phyloP scores from a whole-genome alignment of 2,113 vertebrate genomes.

The Brienomyrus longianalis region DNA sequence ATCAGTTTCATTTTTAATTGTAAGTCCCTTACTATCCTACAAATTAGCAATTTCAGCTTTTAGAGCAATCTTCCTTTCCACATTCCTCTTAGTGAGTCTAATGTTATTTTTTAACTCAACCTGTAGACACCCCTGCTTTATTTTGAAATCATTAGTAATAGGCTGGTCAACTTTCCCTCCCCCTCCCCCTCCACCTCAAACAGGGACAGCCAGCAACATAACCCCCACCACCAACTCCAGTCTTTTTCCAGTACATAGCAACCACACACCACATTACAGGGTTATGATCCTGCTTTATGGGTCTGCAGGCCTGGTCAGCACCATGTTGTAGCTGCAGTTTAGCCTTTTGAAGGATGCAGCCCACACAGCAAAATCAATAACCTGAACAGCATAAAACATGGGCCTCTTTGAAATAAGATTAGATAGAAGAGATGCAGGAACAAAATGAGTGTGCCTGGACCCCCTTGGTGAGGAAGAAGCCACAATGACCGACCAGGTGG shows the following conservation, averaged over 20 bases:
- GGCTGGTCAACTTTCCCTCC: neutral
- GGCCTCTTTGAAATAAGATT: neutral
- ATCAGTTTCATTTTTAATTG: too few species aligned
- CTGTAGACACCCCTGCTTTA: too few species aligned
- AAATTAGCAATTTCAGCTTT: too few species aligned
- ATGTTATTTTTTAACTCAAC: too few species aligned
- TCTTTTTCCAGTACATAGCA: neutral
- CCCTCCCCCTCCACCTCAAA: neutral
- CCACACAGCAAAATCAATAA: constrained; percentile 13
- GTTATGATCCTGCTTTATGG: neutral
- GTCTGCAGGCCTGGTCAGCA: neutral
- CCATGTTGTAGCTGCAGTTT: neutral
- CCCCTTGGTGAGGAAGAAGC: neutral
- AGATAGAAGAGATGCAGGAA: neutral
- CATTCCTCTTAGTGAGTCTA: too few species aligned
- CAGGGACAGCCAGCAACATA: neutral
- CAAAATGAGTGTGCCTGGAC: neutral
- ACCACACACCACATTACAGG: neutral
- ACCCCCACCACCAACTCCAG: neutral
- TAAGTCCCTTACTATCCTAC: too few species aligned
- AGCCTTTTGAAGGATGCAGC: constrained; percentile 2
- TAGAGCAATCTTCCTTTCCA: too few species aligned
- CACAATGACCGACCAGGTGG: neutral
- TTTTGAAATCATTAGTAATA: too few species aligned
- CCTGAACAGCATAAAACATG: neutral